Evolutionary conservation across 2,113 vertebrate genomes (phyloP), one percentile per base, ranked within the genome.

Genomic region (Thymallus thymallus): DNA sequence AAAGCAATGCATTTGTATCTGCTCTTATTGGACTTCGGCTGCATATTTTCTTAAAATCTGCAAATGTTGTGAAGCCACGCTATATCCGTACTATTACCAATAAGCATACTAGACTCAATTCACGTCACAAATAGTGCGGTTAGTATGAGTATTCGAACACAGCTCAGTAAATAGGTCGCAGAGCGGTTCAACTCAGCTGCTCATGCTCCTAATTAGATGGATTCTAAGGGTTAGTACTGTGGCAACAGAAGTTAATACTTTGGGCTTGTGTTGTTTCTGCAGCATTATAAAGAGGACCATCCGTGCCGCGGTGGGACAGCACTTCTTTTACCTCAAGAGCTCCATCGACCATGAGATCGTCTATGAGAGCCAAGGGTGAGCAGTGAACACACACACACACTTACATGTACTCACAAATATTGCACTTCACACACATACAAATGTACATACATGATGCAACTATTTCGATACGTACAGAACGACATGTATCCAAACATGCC

Each of bases 221-320:
- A 64, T 24, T 26, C 62, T 30, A 16, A 65, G 63, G 63, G 29
- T 65, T 18, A 30, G 13, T 63, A 3, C 14, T 24, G 26, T 26
- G 7, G 16, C 16, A 18, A 30, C 26, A 46, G 23, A 26, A 41
- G 35, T 0, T 68, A 56, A 41, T 23, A 7, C 4, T 61, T 13
- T 63, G 2, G 9, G 9, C 35, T 10, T 41, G 32, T 69, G 5
- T 65, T 86, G 74, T 82, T 29, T 74, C 73, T 76, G 10, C 86
- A 98, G 96, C 61, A 92, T 97, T 87, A 94, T 97, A 78, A 93
- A 97, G 86, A 94, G 94, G 91, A 96, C 94, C 86, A 94, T 98
- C 86, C 92, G 95, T 78, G 95, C 94, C 85, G 95, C 96, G 74
- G 96, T 97, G 86, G 95, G 95, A 88, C 96, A 97, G 85, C 95